Base-by-base conservation (phyloP, 2,113 vertebrate genomes). In the Nesogale talazaci region DNA sequence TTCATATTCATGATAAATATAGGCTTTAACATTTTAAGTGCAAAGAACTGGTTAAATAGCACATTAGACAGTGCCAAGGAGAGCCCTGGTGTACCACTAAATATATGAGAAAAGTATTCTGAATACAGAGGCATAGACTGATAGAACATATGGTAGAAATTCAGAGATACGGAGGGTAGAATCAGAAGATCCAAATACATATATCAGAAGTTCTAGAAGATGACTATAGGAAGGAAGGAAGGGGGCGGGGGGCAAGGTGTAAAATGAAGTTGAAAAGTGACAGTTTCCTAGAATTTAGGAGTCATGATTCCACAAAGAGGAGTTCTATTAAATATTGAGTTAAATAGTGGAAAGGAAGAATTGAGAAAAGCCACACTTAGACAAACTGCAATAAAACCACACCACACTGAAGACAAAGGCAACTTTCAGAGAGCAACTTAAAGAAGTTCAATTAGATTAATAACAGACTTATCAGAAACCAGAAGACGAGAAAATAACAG, bases 11-110 rank as follows among this genome's bases (percentile, higher is more conserved):
- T 83, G 36, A 90, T 83, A 29, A 86, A 81, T 83, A 74, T 25
- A 63, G 22, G 75, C 52, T 4, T 3, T 82, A 59, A 52, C 22
- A 85, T 57, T 82, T 82, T 65, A 59, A 91, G 89, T 72, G 89
- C 59, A 88, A 93, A 83, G 52, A 52, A 80, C 72, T 83, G 57
- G 57, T 86, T 89, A 88, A 85, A 29, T n/a, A 79, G 63, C 75
- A 85, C 61, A 79, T 90, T 76, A 89, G 83, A 90, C 42, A 84
- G 1, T 75, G 22, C 46, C 25, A 75, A 81, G 78, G 75, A 29
- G 52, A 76, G 59, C 69, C 52, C 42, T 77, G 11, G 46, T 38
- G 31, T 86, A 22, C 7, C 11, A 27, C 38, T 40, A 72, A 40
- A 86, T 1, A 84, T 42, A 76, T 85, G 76, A 56, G 70, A 31